These are phyloP conservation scores for Rhagonycha fulva DNA, from an alignment of 2,888 invertebrate genomes.

Conservation along the genomic window DNA sequence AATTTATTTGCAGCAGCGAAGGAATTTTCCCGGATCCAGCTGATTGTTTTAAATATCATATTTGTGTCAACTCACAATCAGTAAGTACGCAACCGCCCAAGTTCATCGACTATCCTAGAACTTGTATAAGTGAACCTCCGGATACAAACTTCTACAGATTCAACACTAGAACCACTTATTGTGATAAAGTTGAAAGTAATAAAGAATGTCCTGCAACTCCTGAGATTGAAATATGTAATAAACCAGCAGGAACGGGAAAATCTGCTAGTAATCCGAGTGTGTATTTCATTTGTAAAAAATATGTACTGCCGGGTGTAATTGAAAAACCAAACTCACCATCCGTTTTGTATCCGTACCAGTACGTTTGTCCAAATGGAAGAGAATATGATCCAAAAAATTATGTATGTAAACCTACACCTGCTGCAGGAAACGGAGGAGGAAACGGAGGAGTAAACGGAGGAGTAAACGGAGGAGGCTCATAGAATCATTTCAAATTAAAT, in stretches of 20 bases:
- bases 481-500: too few relatives aligned
- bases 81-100: too few relatives aligned
- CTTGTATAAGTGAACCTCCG: neutral
- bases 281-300: neutral
- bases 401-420: too few relatives aligned
- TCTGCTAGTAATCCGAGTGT: neutral
- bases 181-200: neutral
- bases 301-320: neutral
- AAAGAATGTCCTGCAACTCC: neutral
- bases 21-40: too few relatives aligned
- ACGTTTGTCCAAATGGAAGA: neutral
- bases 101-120: neutral
- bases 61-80: too few relatives aligned
- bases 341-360: neutral
- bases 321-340: neutral
- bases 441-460: too few relatives aligned
- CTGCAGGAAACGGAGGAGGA: too few relatives aligned
- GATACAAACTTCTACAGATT: neutral
- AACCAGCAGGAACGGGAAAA: neutral
- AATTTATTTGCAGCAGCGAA: neutral
- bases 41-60: too few relatives aligned
- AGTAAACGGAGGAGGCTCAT: too few relatives aligned
- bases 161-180: neutral
- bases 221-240: neutral
- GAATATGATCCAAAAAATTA: too few relatives aligned